Percentiles rank a stretch among this genome's conserved stretches.
Evolutionary conservation across 2,113 vertebrate species (phyloP).

Genomic region (Macquaria australasica): DNA sequence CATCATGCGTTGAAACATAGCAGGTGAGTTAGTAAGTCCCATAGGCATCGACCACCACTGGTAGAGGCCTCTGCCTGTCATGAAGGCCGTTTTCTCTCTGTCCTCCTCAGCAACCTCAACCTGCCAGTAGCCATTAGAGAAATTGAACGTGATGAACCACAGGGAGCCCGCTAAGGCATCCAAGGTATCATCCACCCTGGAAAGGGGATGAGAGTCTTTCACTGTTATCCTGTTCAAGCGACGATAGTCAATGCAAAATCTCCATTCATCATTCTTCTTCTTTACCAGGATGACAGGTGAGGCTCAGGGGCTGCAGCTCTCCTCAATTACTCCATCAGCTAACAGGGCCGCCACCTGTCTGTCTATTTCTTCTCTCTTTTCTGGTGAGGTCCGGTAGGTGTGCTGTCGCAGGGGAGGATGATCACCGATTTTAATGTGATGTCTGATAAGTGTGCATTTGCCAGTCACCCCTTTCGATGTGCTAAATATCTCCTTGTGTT

Average conservation of each 20-base stretch:
- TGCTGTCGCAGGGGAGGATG: neutral
- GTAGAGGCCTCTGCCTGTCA: neutral
- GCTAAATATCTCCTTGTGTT: no score
- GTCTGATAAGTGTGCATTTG: neutral
- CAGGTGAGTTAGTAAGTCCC: neutral
- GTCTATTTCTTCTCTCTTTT: neutral
- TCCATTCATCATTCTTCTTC: neutral
- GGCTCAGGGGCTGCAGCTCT: neutral
- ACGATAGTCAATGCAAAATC: slow-evolving; percentile 1
- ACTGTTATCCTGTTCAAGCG: neutral
- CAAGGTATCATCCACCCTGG: neutral
- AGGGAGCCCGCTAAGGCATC: neutral
- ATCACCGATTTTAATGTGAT: neutral
- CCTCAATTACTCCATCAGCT: neutral
- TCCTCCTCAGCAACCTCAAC: no score
- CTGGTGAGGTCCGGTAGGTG: neutral
- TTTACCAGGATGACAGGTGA: neutral
- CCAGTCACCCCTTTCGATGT: no score
- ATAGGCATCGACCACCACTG: neutral
- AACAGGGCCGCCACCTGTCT: neutral
- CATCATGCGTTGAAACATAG: no score
- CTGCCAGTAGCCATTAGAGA: neutral
- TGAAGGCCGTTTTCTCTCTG: neutral
- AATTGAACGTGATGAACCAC: neutral
- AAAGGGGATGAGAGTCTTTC: neutral